Base-by-base conservation (phyloP, 2,888 invertebrate species). In the Cynaeus angustus region DNA sequence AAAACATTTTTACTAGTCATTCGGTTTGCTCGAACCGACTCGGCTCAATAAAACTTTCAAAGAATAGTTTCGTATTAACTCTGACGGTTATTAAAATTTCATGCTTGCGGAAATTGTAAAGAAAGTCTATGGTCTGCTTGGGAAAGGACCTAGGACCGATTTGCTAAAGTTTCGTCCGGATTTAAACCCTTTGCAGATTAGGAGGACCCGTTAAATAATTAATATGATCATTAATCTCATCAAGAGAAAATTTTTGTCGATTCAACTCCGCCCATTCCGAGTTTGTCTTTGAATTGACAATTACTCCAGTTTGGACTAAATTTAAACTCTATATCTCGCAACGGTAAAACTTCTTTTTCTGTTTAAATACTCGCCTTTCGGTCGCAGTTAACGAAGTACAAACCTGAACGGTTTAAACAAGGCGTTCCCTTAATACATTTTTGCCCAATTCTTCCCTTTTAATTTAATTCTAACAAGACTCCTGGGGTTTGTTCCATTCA, bases 391-490 rank as follows among this genome's bases (percentile, higher is more conserved):
- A 64, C 53, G 43, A 64, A 64, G 52, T 21, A 52, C 53, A 64
- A 53, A 64, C 64, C 45, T 38, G 21, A 38, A 28, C 28, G 21
- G 43, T 59, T 59, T 45, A 45, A 30, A 59, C n/a, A 10, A 6
- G 45, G 59, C 8, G 58, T 16, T 56, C 21, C 21, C 21, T 52
- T 52, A 64, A 65, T 45, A 55, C 12, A 59, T 66, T 66, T 66
- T 66, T 56, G 45, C 48, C 12, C 45, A 21, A 33, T 37, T 48
- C 56, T 48, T 56, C 41, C 33, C 45, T 53, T 65, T 66, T 56
- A 66, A 66, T 66, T 66, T 56, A 66, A 66, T 66, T 66, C 56
- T 66, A 66, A 66, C 66, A 66, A 66, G 66, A 37, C 66, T 66
- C 66, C 56, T 9, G 66, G 56, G 66, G 56, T 48, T 56, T 53